Evolutionary conservation across 1,140 invertebrate genomes (phyloP), one percentile per base, ranked within the genome.

Genomic region (Steinernema feltiae): DNA sequence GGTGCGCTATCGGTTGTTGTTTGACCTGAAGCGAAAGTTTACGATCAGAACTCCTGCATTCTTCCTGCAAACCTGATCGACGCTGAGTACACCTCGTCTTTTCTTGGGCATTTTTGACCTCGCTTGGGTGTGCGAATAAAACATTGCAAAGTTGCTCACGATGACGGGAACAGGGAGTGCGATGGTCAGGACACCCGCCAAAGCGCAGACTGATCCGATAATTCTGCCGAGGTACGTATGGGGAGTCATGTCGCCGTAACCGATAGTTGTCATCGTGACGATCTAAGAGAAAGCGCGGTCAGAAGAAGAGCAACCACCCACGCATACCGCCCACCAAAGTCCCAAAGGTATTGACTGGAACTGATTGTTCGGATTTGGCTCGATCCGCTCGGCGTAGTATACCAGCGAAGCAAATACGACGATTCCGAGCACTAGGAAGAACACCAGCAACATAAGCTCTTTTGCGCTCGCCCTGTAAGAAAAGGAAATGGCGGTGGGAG

Each of bases 111-210:
- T 85, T 74, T 85, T 85, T 3, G 82, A 84, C 29, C 93, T 88
- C 18, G 93, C 93, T 91, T 95, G 90, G 1, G 93, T 94, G 84
- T 96, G 93, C 0, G 93, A 94, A 91, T 99, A 99, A 91, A 99
- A 99, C 90, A 99, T 99, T 89, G 98, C 98, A 91, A 99, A 99
- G 90, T 99, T 99, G 88, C 95, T 97, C 82, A 98, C 96, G 89
- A 98, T 98, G 89, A 98, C 93, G 12, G 93, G 94, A 53, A 97
- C 93, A 0, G 93, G 93, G 30, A 96, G 89, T 0, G 93, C 93
- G 81, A 96, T 95, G 30, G 93, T 94, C 0, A 96, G 89, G 76
- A 95, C 94, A 53, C 94, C 94, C 1, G 92, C 92, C 30, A 96
- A 86, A 1, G 94, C 93, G 87, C 94, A 96, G 0, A 95, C 90